Conservation (phyloP, 2,888 invertebrate genomes). For the Mythimna loreyi region DNA sequence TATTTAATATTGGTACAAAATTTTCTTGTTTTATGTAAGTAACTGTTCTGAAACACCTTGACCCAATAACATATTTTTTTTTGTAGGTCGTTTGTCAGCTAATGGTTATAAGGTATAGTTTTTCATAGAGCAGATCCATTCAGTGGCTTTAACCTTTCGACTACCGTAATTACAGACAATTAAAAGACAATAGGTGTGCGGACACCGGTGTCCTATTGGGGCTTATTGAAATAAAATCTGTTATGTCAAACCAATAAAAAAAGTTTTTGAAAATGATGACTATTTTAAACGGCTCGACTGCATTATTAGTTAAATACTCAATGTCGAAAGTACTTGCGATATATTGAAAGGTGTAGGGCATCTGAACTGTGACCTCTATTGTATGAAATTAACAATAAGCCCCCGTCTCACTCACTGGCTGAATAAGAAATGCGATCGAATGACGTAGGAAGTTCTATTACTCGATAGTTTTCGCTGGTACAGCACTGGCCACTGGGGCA, state of each 20-base stretch:
- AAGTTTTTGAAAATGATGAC: not conserved
- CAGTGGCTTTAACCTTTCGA: too few species aligned
- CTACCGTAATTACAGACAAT: too few species aligned
- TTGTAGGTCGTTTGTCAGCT: too few species aligned
- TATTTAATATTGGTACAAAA: too few species aligned
- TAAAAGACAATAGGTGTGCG: too few species aligned
- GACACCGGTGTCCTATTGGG: too few species aligned
- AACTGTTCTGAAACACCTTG: too few species aligned
- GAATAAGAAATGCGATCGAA: conserved; percentile 28
- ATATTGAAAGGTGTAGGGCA: conserved; percentile 21
- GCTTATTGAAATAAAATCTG: too few species aligned
- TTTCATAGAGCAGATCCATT: not conserved
- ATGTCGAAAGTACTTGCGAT: conserved; percentile 33
- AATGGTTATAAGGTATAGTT: too few species aligned
- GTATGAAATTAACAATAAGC: conserved; percentile 43
- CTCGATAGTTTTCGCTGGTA: conserved; percentile 38
- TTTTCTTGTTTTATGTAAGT: too few species aligned
- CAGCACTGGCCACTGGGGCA: conserved; percentile 55
- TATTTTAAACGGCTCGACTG: not conserved
- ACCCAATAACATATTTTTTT: too few species aligned
- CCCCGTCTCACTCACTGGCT: conserved; percentile 36
- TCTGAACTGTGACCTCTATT: conserved; percentile 58
- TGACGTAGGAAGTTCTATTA: conserved; percentile 42
- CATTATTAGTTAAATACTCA: not conserved
- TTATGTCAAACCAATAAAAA: not conserved